These are phyloP conservation scores for Dendropsophus ebraccatus DNA, from an alignment of 2,113 vertebrate species.

Conservation along the genomic window DNA sequence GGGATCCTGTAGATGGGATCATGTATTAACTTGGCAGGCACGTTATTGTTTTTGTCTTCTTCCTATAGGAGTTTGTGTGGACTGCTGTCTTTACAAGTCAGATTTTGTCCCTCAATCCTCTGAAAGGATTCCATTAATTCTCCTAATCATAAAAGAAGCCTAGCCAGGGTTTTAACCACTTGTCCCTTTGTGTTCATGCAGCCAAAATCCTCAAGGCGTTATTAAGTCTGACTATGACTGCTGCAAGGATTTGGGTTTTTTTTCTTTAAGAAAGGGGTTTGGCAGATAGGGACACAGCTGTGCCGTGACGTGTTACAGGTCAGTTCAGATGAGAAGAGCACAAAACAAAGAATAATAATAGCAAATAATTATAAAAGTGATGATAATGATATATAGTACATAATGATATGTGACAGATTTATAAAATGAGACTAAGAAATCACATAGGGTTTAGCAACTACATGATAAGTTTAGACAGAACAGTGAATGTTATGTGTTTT, in stretches of 20 bases:
- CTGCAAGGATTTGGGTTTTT: slow-evolving; percentile 40
- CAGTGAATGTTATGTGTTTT: too few species aligned
- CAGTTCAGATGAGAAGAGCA: too few species aligned
- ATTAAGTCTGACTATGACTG: slow-evolving; percentile 52
- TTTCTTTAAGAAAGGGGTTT: slow-evolving; percentile 22
- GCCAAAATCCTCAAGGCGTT: slow-evolving; percentile 55
- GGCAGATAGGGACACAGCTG: slow-evolving; percentile 49
- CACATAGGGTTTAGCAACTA: too few species aligned
- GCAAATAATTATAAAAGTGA: background rate
- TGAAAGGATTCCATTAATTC: slow-evolving; percentile 51
- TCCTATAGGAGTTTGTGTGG: slow-evolving; percentile 20
- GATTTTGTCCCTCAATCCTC: slow-evolving; percentile 43
- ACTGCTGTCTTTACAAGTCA: slow-evolving; percentile 57
- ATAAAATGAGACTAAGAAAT: background rate
- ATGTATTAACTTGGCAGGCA: slow-evolving; percentile 40
- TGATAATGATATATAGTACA: background rate
- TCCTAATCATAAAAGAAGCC: slow-evolving; percentile 55
- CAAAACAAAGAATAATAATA: too few species aligned
- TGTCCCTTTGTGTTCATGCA: slow-evolving; percentile 53
- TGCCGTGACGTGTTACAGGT: slow-evolving; percentile 7
- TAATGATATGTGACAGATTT: background rate
- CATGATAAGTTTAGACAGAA: too few species aligned
- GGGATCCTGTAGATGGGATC: slow-evolving; percentile 38
- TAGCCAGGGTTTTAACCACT: slow-evolving; percentile 53
- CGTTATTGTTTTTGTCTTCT: slow-evolving; percentile 36